phyloP scores from a whole-genome alignment of 1,140 invertebrate species.

The Pogonognathellus flavescens region DNA sequence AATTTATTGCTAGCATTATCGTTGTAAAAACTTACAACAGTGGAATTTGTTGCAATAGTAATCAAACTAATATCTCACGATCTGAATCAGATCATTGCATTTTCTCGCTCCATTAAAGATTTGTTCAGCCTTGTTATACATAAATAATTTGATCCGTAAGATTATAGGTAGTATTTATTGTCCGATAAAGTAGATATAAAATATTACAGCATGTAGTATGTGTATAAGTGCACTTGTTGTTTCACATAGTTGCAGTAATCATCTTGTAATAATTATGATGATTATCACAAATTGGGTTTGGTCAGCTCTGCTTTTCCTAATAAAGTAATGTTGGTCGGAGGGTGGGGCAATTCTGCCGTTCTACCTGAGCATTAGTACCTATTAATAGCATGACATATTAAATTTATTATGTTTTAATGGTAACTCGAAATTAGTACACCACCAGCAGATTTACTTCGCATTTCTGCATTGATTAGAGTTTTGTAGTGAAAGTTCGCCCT shows the following conservation, averaged over 20 bases:
- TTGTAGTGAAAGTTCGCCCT: no score
- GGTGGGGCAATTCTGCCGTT: neutral
- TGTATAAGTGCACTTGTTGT: neutral
- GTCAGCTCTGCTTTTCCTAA: conserved; percentile 23
- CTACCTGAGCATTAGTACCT: no score
- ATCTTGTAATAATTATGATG: neutral
- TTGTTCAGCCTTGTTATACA: neutral
- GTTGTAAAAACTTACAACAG: no score
- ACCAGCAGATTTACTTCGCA: no score
- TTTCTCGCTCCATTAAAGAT: neutral
- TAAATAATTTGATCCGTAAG: neutral
- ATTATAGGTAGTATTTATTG: neutral
- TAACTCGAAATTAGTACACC: no score
- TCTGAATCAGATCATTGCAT: neutral
- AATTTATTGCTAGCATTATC: no score
- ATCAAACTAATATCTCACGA: conserved; percentile 10
- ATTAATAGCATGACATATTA: no score
- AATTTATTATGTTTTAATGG: no score
- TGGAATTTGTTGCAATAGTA: no score
- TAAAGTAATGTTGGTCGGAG: neutral
- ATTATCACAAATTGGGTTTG: conserved; percentile 15
- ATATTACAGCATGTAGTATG: neutral
- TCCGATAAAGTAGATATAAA: neutral
- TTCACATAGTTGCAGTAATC: neutral
- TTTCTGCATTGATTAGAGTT: no score